Evolutionary conservation across 2,888 invertebrate species (phyloP).

Genomic region (Junonia oenone): DNA sequence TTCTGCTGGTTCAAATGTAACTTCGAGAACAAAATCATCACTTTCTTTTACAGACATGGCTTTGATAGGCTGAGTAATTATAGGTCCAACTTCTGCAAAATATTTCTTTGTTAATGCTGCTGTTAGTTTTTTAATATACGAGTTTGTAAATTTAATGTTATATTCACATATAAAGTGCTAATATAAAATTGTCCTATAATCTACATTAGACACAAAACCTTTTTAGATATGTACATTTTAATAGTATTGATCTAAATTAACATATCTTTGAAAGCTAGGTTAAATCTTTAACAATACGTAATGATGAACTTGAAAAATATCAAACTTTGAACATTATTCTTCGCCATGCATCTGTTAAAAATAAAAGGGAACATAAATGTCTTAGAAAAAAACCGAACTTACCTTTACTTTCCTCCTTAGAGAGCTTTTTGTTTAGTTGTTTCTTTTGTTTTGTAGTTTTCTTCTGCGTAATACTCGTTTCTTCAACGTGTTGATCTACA

Average conservation of each 20-base stretch:
- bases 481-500: conserved; percentile 32
- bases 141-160: background rate
- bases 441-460: conserved; percentile 28
- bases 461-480: conserved; percentile 33
- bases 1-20: conserved; percentile 85
- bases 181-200: background rate
- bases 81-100: conserved; percentile 74
- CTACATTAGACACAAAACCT: background rate
- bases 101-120: conserved; percentile 34
- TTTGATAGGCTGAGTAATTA: conserved; percentile 87
- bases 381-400: background rate
- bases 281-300: background rate
- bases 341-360: conserved; percentile 61
- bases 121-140: conserved; percentile 23
- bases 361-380: background rate
- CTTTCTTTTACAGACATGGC: conserved; percentile 86
- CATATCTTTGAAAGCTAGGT: background rate
- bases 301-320: background rate
- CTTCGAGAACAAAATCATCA: conserved; percentile 83
- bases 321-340: conserved; percentile 13
- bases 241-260: background rate
- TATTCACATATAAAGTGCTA: background rate
- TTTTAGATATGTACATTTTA: background rate
- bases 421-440: conserved; percentile 39
- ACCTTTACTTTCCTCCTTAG: conserved; percentile 21